Base-by-base conservation (phyloP, 2,797 vertebrate genomes). In the Varecia variegata region DNA sequence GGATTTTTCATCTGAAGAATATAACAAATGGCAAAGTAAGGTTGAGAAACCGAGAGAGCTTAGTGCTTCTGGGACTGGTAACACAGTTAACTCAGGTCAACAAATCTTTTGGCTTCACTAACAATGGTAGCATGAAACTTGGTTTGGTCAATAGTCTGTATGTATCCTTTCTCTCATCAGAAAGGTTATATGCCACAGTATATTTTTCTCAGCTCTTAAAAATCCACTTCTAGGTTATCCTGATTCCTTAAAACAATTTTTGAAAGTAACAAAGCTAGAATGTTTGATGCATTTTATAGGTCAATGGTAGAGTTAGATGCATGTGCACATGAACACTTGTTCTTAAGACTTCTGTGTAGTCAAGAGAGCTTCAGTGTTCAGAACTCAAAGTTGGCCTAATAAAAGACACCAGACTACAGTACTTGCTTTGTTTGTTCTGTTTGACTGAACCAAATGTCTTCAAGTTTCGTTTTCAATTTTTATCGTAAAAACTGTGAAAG, bases 381-480 rank as follows among this genome's bases (percentile, higher is more conserved):
- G 97, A 98, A 96, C 94, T 98, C 92, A 93, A 96, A 97, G 91
- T 92, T 98, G 97, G 97, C 82, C 97, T 98, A 97, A 98, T 97
- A 98, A 98, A 98, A 98, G 98, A 94, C 94, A 97, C 87, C 87
- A 91, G 96, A 96, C 96, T 97, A 97, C 94, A 98, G 96, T 95
- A 73, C 96, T 98, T 97, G 95, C 97, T 98, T 98, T 98, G 96
- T 98, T 97, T 97, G 58, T 95, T 89, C 93, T 97, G 92, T 93
- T 97, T 98, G 97, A 94, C 91, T 97, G 93, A 94, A 96, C 95
- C 82, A 95, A 98, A 97, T 65, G 70, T 92, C 95, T 97, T 97
- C 90, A 97, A 97, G 97, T 98, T 98, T 98, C 84, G 40, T 98
- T 98, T 98, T 97, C 83, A 95, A 81, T 97, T 98, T 98, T 97